Evolutionary conservation across 1,140 invertebrate species (phyloP).

Genomic region (Calycopis cecrops): DNA sequence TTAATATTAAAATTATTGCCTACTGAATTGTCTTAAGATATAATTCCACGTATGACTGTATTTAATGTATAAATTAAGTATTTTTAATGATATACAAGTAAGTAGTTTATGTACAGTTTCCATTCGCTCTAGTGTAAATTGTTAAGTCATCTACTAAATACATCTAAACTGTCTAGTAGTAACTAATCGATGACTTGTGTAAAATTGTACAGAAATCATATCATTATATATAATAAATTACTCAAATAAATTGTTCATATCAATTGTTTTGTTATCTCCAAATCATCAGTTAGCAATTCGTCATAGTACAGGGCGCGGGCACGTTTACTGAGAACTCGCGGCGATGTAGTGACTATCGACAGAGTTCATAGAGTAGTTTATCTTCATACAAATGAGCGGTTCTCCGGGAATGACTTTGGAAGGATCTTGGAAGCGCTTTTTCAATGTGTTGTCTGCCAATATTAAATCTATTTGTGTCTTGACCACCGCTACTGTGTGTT

Average conservation of each 20-base stretch:
- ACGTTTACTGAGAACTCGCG: no score
- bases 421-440: no score
- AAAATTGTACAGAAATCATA: slow-evolving; percentile 74
- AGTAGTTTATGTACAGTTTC: slow-evolving; percentile 63
- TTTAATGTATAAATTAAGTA: slow-evolving; percentile 57
- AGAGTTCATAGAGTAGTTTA: no score
- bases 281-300: no score
- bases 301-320: no score
- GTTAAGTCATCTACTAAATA: slow-evolving; percentile 60
- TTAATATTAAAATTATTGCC: slow-evolving; percentile 30
- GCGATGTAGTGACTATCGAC: no score
- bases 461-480: no score
- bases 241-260: slow-evolving; percentile 73
- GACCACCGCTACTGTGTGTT: no score
- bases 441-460: no score
- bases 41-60: slow-evolving; percentile 63
- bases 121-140: slow-evolving; percentile 63
- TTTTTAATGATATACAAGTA: slow-evolving; percentile 41
- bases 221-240: slow-evolving; percentile 66
- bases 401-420: no score
- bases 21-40: slow-evolving; percentile 32
- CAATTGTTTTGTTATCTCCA: slow-evolving; percentile 32
- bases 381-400: no score
- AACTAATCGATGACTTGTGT: slow-evolving; percentile 65
- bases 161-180: slow-evolving; percentile 65